phyloP scores from a whole-genome alignment of 2,797 vertebrate genomes.

The Alectoris magna region DNA sequence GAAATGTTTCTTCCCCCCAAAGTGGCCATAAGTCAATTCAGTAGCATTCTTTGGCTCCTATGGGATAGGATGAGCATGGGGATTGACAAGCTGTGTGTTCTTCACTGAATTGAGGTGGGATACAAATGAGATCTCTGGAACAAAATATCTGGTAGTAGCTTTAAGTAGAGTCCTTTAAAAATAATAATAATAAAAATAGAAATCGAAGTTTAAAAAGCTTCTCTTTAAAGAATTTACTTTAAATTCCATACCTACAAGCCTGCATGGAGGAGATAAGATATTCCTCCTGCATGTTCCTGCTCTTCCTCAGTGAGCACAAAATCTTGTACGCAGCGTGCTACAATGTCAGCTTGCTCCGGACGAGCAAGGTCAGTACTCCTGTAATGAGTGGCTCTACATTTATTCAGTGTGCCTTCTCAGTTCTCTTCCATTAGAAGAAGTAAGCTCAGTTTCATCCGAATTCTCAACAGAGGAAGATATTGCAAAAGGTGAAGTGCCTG shows the following conservation, averaged over 20 bases:
- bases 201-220: background rate
- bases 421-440: background rate
- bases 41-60: background rate
- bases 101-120: background rate
- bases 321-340: background rate
- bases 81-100: background rate
- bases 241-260: background rate
- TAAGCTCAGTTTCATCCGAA: background rate
- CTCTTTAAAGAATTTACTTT: background rate
- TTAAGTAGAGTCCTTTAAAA: background rate
- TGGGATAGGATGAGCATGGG: background rate
- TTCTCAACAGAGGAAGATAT: background rate
- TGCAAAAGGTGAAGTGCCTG: background rate
- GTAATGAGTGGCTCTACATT: background rate
- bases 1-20: background rate
- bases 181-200: background rate
- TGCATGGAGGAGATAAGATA: background rate
- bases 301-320: background rate
- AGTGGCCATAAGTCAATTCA: background rate
- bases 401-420: background rate
- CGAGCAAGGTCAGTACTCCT: background rate
- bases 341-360: background rate
- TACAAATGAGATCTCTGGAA: background rate
- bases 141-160: background rate
- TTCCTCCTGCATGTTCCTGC: background rate